These are phyloP conservation scores for Athrips mouffetella DNA, from an alignment of 2,888 invertebrate genomes.

Conservation along the genomic window DNA sequence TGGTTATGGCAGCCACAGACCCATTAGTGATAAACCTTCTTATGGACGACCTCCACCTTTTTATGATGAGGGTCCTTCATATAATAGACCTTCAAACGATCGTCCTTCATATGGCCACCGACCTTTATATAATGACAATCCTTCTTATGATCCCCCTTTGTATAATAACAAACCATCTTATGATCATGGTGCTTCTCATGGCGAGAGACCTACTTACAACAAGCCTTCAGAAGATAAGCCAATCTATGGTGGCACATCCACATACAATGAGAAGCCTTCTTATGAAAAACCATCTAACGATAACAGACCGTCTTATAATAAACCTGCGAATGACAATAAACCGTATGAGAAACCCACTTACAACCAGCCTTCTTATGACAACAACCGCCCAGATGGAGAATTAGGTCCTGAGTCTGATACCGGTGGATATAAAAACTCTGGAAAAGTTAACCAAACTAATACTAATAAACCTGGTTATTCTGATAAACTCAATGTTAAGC, in stretches of 20 bases:
- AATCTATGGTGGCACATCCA: slow-evolving; percentile 23
- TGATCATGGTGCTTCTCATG: slow-evolving; percentile 17
- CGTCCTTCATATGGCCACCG: slow-evolving; percentile 19
- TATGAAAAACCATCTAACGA: slow-evolving; percentile 21
- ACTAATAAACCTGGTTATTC: neutral
- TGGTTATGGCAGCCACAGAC: slow-evolving; percentile 16
- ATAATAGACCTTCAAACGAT: slow-evolving; percentile 1
- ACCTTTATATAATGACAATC: slow-evolving; percentile 18
- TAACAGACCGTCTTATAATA: slow-evolving; percentile 16
- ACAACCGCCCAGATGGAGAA: slow-evolving; percentile 12
- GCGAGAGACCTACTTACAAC: slow-evolving; percentile 1
- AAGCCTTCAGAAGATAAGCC: slow-evolving; percentile 25
- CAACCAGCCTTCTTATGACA: slow-evolving; percentile 1
- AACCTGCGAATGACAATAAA: slow-evolving; percentile 8
- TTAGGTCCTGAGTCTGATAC: neutral
- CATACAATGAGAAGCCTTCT: slow-evolving; percentile 22
- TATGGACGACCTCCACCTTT: slow-evolving; percentile 11
- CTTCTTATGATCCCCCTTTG: slow-evolving; percentile 23
- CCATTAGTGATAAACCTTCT: neutral
- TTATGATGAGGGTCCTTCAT: slow-evolving; percentile 21
- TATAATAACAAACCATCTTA: slow-evolving; percentile 23
- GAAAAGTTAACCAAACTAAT: slow-evolving; percentile 20
- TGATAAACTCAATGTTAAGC: slow-evolving; percentile 43
- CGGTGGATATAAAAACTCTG: slow-evolving; percentile 16
- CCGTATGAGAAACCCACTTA: neutral